A percentile compares a stretch with the other conserved stretches of the same genome.
phyloP scores from a whole-genome alignment of 1,140 invertebrate genomes.

The Trachymyrmex septentrionalis region DNA sequence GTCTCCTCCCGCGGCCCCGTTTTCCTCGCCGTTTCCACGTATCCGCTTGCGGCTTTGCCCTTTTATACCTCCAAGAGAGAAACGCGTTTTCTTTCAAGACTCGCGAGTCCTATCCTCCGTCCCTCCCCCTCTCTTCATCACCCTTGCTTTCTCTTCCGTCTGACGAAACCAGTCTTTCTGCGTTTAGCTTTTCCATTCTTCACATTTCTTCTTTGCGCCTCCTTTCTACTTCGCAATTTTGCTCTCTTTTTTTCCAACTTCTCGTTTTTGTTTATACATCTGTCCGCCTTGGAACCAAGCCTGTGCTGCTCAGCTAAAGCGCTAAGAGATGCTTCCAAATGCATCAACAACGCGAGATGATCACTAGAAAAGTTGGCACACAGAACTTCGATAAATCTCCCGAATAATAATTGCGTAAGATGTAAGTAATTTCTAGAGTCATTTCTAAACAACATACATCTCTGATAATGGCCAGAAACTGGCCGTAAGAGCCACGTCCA shows the following conservation, averaged over 20 bases:
- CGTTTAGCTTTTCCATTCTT: conserved; percentile 63
- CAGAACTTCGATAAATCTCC: not conserved
- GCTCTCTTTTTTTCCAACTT: conserved; percentile 28
- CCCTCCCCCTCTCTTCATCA: conserved; percentile 3
- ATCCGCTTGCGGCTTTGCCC: conserved; percentile 58
- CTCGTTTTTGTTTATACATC: conserved; percentile 65
- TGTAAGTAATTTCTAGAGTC: not conserved
- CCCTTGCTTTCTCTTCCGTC: conserved; percentile 17
- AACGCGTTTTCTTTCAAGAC: conserved; percentile 69
- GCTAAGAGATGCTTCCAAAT: not conserved
- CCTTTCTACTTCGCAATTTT: conserved; percentile 47
- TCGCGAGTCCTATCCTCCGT: conserved; percentile 35
- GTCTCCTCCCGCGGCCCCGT: conserved; percentile 38
- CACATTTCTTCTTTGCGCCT: conserved; percentile 67
- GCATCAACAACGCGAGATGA: conserved; percentile 9
- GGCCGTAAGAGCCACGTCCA: too few relatives aligned
- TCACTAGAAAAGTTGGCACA: not conserved
- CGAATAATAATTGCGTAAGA: conserved; percentile 15
- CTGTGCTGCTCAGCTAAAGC: conserved; percentile 48
- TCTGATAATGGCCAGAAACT: too few relatives aligned
- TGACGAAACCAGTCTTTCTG: conserved; percentile 4
- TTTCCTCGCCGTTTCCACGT: conserved; percentile 60
- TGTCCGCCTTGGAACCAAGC: conserved; percentile 48
- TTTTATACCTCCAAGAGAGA: conserved; percentile 48
- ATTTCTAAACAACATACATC: too few relatives aligned